A percentile compares a stretch with the other conserved stretches of the same genome.
Conservation (phyloP, 2,888 invertebrate species). For the Lasioglossum marginatum region DNA sequence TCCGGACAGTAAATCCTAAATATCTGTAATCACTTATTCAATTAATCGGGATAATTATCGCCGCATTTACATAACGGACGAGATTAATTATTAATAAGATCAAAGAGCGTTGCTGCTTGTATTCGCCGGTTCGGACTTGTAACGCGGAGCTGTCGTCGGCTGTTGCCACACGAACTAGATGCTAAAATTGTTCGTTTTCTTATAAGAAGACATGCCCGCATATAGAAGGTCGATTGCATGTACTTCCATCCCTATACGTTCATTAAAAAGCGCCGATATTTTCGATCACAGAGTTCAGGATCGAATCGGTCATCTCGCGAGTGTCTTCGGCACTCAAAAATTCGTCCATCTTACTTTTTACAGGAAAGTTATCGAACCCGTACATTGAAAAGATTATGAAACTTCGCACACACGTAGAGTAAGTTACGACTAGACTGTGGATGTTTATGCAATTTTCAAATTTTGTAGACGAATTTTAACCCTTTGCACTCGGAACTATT, state of each 20-base stretch:
- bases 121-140: background rate
- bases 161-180: background rate
- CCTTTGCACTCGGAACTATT: too few relatives aligned
- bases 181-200: background rate
- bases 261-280: background rate
- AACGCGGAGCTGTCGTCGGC: background rate
- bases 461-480: too few relatives aligned
- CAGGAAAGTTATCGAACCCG: too few relatives aligned
- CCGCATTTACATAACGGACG: constrained; percentile 48
- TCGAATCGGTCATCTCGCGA: background rate
- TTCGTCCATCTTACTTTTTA: background rate
- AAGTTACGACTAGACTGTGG: too few relatives aligned
- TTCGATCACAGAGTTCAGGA: background rate
- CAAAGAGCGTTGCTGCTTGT: constrained; percentile 58
- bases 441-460: too few relatives aligned
- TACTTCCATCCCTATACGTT: background rate
- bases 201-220: background rate
- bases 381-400: too few relatives aligned
- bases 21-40: constrained; percentile 68
- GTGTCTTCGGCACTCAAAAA: background rate
- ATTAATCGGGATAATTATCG: constrained; percentile 66
- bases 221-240: background rate
- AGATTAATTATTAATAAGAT: constrained; percentile 68
- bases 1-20: constrained; percentile 61
- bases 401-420: too few relatives aligned